Base-by-base conservation (phyloP, 2,888 invertebrate genomes). In the Panopea generosa region DNA sequence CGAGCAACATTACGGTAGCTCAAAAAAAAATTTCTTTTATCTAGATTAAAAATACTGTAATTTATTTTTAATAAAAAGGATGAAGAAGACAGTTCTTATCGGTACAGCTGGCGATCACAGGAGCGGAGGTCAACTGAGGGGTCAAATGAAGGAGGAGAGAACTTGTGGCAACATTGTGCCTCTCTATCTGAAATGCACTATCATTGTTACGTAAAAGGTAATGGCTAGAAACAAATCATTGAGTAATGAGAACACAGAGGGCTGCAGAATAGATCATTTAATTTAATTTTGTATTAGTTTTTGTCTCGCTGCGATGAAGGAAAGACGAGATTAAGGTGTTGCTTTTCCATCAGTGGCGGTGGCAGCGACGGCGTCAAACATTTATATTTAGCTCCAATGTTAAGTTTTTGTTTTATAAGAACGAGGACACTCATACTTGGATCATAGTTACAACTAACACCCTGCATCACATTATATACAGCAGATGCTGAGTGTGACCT, bases 151-250 rank as follows among this genome's bases (percentile, higher is more conserved):
- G 87, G 85, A 77, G 81, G 83, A 2, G 83, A 82, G 47, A 93
- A 93, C 66, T 90, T 95, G 26, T 93, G 93, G 84, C 94, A 94
- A 52, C 95, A 95, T 85, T 95, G 95, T 83, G 94, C 93, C 86
- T 92, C 94, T 2, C 86, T 95, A 55, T 94, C 94, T 55, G 93
- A 95, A 70, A 94, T 94, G 6, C 95, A 94, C 91, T 94, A 94
- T 56, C 94, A 95, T 84, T 95, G 95, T 78, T 95, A 95, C 89
- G 95, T 95, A 0, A 93, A 84, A 75, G 90, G 92, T 91, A 75
- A 61, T 40, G 7, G 40, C 40, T 40, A 7, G 16, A 16, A 40
- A 40, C 40, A 16, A 40, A 40, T 40, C 7, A 40, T 16, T 40
- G 40, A 40, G 40, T 7, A 40, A 40, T 40, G 40, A 16, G 7